Evolutionary conservation across 2,797 vertebrate species (phyloP), one percentile per base, ranked within the genome.

Genomic region (Pseudopleuronectes americanus): DNA sequence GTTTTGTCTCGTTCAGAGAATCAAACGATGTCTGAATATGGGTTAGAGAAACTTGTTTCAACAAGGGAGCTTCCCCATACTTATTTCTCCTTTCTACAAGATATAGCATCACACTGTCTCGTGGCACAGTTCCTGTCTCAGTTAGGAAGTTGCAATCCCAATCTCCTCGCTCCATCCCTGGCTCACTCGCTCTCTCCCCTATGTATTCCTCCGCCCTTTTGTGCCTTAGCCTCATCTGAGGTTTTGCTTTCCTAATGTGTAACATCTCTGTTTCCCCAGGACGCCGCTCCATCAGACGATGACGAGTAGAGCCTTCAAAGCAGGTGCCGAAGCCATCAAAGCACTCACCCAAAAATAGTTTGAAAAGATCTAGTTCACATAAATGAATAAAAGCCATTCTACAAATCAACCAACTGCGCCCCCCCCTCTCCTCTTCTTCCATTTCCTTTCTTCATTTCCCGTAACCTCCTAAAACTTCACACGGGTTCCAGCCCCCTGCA

Each of bases 241-340:
- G 38, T 68, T 86, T 87, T 86, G 83, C 80, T 83, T 62, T 76
- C 56, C 77, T 75, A 83, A 86, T 82, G 67, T 76, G 71, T 33
- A 79, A 81, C 81, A 77, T 71, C 69, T 82, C 77, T 9, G 71
- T 71, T 76, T 80, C 67, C 71, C 57, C 53, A 51, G 68, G 67
- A 81, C 6, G n/a, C 69, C 56, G 13, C 70, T 61, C 63, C 56
- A 6, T 33, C 67, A 82, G 49, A 64, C 51, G 36, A 65, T 23
- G 58, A 79, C 4, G 28, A 61, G 66, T 38, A 66, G 26, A 84
- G 64, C 79, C 73, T 81, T 87, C 80, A 86, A 77, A 87, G 57
- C 33, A 1, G 14, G 48, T 63, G 23, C 55, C 49, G 33, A 58
- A 57, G 68, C 53, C 63, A 63, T 81, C 78, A 84, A 76, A 81